Evolutionary conservation across 1,140 invertebrate species (phyloP).

Genomic region (Anadara kagoshimensis): DNA sequence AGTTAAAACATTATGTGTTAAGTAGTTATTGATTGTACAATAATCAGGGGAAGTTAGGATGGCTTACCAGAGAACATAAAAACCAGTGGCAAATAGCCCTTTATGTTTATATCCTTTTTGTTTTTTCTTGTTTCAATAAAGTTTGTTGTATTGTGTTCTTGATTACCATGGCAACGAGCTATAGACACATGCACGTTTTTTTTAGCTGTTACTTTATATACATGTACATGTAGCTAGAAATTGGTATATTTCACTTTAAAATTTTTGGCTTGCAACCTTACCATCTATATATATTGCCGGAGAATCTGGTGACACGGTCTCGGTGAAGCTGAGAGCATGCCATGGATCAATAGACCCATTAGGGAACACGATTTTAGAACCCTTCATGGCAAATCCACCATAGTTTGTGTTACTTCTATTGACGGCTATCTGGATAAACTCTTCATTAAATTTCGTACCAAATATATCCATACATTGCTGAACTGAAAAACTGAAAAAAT

Average conservation of each 20-base stretch:
- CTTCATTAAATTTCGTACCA: slow-evolving; percentile 78
- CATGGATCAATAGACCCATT: slow-evolving; percentile 95
- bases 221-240: not conserved
- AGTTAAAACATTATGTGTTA: too few species aligned
- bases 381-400: slow-evolving; percentile 83
- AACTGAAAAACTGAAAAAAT: slow-evolving; percentile 81
- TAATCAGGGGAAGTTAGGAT: too few species aligned
- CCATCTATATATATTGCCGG: slow-evolving; percentile 71
- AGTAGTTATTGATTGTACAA: too few species aligned
- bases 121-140: too few species aligned
- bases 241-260: not conserved
- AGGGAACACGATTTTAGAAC: slow-evolving; percentile 87
- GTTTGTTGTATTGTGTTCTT: not conserved
- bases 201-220: not conserved
- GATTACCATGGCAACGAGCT: not conserved
- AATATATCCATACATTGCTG: slow-evolving; percentile 90
- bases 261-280: slow-evolving; percentile 34
- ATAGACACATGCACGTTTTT: not conserved
- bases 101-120: too few species aligned
- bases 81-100: too few species aligned
- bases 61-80: too few species aligned
- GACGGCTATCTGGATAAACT: slow-evolving; percentile 79
- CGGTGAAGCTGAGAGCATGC: slow-evolving; percentile 84
- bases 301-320: slow-evolving; percentile 55
- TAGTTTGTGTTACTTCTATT: slow-evolving; percentile 86